phyloP scores from a whole-genome alignment of 2,888 invertebrate species.

The Ormyrus labotus region DNA sequence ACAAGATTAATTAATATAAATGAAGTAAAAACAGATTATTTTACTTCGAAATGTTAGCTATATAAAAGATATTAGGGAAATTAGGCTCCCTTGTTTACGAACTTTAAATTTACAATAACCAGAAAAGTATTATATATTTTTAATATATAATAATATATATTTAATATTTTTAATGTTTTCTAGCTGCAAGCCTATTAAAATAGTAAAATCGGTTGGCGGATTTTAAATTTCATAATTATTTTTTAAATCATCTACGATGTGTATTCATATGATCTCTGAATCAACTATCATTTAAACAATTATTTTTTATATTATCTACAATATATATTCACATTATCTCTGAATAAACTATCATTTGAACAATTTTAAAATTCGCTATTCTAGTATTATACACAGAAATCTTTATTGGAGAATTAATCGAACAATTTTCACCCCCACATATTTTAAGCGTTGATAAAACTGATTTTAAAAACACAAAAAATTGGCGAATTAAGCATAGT shows the following conservation, averaged over 20 bases:
- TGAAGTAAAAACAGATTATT: conserved; percentile 10
- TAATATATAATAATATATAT: neutral
- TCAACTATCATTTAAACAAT: conserved; percentile 14
- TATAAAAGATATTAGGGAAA: conserved; percentile 18
- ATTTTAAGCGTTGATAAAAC: conserved; percentile 9
- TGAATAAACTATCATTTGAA: conserved; percentile 14
- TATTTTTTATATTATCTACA: conserved; percentile 24
- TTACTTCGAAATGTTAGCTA: conserved; percentile 20
- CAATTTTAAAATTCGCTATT: conserved; percentile 21
- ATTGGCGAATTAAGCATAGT: conserved; percentile 23
- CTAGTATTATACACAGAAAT: conserved; percentile 35
- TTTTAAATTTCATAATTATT: conserved; percentile 10
- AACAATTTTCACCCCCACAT: conserved; percentile 32
- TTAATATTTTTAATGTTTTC: neutral
- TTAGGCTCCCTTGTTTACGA: no score
- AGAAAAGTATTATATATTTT: neutral
- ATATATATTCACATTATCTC: conserved; percentile 22
- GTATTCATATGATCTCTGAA: conserved; percentile 17
- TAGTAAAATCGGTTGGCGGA: neutral
- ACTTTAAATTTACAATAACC: no score
- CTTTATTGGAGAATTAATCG: conserved; percentile 43
- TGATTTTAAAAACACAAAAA: conserved; percentile 28
- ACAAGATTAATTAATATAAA: conserved; percentile 36
- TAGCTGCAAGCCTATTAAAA: neutral
- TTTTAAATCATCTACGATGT: conserved; percentile 27